phyloP scores from a whole-genome alignment of 1,140 invertebrate genomes.

The Agrilus planipennis region DNA sequence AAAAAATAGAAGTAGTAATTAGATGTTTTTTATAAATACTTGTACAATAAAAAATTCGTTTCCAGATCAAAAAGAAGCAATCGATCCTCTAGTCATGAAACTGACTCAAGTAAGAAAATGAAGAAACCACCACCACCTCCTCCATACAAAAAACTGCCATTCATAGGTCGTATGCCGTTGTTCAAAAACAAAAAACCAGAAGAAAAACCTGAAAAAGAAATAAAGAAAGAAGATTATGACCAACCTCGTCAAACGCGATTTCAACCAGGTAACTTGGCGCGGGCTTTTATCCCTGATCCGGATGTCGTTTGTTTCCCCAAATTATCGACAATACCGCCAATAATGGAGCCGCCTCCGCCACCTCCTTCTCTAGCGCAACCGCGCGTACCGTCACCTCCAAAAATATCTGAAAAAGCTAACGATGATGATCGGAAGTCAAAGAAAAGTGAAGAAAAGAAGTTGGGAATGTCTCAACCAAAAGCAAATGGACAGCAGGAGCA shows the following conservation, averaged over 20 bases:
- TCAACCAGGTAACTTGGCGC: conserved; percentile 27
- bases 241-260: conserved; percentile 26
- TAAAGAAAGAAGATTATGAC: conserved; percentile 32
- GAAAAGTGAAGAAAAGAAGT: conserved; percentile 2
- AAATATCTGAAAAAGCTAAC: conserved; percentile 15
- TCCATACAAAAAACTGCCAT: conserved; percentile 47
- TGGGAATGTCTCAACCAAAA: not conserved
- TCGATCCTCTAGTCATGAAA: conserved; percentile 5
- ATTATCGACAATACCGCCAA: conserved; percentile 37
- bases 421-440: conserved; percentile 3
- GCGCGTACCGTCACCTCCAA: conserved; percentile 16
- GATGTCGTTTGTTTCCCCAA: conserved; percentile 44
- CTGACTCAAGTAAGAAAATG: conserved; percentile 3
- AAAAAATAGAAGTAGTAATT: no score
- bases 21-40: no score
- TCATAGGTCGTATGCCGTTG: conserved; percentile 55
- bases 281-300: conserved; percentile 33
- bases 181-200: conserved; percentile 47
- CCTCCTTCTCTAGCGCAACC: conserved; percentile 16
- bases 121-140: conserved; percentile 22
- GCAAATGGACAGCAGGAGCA: conserved; percentile 4
- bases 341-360: conserved; percentile 27
- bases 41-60: no score
- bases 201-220: conserved; percentile 25
- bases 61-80: no score